Evolutionary conservation across 1,140 invertebrate species (phyloP).

Genomic region (Marisa cornuarietis): DNA sequence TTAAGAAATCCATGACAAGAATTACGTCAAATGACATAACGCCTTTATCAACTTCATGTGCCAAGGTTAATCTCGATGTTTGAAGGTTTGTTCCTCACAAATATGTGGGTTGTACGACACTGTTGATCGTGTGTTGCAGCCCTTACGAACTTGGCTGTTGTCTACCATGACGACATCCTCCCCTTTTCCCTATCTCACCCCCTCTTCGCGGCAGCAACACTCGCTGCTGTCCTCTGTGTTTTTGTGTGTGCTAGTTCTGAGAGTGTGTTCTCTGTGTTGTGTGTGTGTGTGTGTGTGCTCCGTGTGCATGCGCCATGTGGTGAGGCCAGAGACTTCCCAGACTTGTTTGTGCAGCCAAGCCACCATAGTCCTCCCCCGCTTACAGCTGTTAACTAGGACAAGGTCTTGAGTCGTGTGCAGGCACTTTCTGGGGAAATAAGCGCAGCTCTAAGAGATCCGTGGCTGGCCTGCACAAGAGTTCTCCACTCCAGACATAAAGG

Average conservation of each 20-base stretch:
- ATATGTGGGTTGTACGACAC: background rate
- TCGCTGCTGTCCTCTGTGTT: conserved; percentile 1
- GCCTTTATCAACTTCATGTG: background rate
- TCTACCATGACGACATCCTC: background rate
- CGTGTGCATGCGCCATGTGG: background rate
- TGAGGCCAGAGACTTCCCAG: background rate
- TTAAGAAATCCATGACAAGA: background rate
- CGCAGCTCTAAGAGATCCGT: too few species aligned
- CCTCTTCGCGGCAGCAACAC: background rate
- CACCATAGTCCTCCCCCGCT: background rate
- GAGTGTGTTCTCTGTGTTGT: background rate
- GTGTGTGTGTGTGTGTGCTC: background rate
- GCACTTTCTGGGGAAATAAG: background rate
- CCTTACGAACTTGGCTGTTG: background rate
- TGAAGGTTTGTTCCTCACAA: background rate
- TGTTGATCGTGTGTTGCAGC: background rate
- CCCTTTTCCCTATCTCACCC: background rate
- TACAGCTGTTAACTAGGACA: background rate
- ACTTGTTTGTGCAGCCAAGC: background rate
- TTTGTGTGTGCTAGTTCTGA: background rate
- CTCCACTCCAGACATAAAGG: too few species aligned
- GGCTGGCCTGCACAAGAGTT: too few species aligned
- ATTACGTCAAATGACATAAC: background rate
- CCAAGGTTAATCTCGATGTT: background rate
- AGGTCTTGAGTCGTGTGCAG: background rate